Evolutionary conservation across 2,113 vertebrate genomes (phyloP).

Genomic region (Argyrosomus japonicus): DNA sequence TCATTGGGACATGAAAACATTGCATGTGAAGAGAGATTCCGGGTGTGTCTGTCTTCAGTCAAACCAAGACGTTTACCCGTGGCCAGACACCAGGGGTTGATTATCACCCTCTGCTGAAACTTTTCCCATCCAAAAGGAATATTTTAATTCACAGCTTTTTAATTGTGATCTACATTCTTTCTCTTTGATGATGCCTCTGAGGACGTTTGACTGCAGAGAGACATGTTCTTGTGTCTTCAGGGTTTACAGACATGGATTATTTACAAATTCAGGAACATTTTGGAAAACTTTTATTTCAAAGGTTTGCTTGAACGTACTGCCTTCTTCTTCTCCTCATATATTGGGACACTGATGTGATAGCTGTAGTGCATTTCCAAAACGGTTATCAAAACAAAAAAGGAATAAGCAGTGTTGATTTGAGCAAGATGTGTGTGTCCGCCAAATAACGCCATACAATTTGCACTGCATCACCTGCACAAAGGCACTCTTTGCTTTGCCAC

Average conservation of each 20-base stretch:
- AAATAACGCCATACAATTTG: not conserved
- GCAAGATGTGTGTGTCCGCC: not conserved
- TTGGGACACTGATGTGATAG: not conserved
- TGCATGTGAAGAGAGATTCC: constrained; percentile 1
- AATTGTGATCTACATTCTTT: not conserved
- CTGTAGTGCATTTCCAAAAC: not conserved
- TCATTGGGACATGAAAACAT: constrained; percentile 13
- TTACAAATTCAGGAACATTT: not conserved
- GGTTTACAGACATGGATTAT: not conserved
- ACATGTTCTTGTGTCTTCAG: not conserved
- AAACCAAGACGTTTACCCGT: not conserved
- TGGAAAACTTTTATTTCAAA: not conserved
- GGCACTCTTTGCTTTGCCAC: not conserved
- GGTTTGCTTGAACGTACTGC: too few species aligned
- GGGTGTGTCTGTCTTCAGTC: not conserved
- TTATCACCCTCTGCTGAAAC: not conserved
- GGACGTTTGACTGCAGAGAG: not conserved
- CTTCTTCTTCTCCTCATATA: not conserved
- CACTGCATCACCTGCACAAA: not conserved
- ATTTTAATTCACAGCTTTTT: not conserved
- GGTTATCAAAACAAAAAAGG: not conserved
- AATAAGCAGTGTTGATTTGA: not conserved
- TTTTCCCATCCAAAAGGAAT: not conserved
- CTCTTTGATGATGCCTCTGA: not conserved
- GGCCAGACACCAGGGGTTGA: not conserved